Conservation (phyloP, 2,797 vertebrate genomes). For the Bradypodion pumilum region DNA sequence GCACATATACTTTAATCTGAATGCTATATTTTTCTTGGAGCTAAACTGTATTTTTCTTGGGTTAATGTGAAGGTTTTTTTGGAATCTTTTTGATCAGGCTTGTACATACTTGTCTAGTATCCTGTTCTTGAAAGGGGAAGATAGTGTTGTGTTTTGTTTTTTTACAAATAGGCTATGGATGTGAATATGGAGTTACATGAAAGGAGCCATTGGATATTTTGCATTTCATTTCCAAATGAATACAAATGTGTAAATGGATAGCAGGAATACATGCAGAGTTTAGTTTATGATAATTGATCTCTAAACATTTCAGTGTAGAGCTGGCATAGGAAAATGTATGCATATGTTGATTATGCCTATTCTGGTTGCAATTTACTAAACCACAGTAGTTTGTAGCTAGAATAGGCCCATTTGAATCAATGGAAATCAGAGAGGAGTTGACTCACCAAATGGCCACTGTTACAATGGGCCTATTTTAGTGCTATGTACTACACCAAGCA, state of each 20-base stretch:
- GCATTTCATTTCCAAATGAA: neutral
- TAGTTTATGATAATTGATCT: neutral
- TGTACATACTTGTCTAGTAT: neutral
- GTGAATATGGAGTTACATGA: neutral
- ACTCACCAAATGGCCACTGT: too few relatives aligned
- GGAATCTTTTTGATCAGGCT: neutral
- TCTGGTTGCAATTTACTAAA: too few relatives aligned
- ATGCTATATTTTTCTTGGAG: constrained; percentile 1
- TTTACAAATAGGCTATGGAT: neutral
- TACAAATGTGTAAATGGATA: neutral
- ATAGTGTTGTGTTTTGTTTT: neutral
- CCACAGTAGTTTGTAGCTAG: neutral
- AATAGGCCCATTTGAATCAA: neutral
- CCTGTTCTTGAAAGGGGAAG: neutral
- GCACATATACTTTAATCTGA: neutral
- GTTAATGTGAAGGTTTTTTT: constrained; percentile 3
- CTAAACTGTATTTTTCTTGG: neutral
- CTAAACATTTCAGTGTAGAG: neutral
- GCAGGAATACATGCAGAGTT: neutral
- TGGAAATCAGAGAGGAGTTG: too few relatives aligned
- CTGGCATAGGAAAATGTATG: neutral
- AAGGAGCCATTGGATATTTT: neutral
- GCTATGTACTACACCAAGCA: too few relatives aligned
- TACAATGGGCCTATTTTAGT: too few relatives aligned
- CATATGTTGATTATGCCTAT: neutral